Percentiles rank a stretch among this genome's conserved stretches.
Evolutionary conservation across 2,888 invertebrate genomes (phyloP).

Genomic region (Drosophila merina): DNA sequence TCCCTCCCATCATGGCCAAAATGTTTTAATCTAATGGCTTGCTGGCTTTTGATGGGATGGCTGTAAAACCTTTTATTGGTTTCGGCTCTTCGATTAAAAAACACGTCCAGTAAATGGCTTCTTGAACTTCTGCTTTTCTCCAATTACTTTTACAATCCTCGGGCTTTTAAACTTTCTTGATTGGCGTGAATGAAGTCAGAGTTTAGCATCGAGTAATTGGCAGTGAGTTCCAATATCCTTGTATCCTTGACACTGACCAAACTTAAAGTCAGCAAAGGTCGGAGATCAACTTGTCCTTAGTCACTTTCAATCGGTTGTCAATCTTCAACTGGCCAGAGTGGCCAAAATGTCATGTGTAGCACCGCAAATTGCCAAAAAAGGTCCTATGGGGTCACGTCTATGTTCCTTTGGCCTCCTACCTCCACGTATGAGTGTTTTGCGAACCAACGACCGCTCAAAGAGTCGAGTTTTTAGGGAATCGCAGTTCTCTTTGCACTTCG

Average conservation of each 20-base stretch:
- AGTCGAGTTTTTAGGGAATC: constrained; percentile 10
- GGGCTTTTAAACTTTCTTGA: neutral
- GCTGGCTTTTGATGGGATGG: constrained; percentile 19
- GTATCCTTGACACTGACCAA: constrained; percentile 31
- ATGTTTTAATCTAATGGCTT: constrained; percentile 39
- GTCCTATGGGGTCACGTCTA: constrained; percentile 10
- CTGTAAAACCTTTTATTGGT: constrained; percentile 16
- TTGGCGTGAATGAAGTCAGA: neutral
- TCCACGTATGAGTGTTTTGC: constrained; percentile 27
- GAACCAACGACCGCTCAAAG: constrained; percentile 8
- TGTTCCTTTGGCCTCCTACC: neutral
- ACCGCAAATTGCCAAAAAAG: constrained; percentile 40
- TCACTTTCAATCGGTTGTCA: constrained; percentile 33
- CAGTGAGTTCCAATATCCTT: constrained; percentile 24
- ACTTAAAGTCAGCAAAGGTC: constrained; percentile 17
- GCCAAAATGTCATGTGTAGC: constrained; percentile 64
- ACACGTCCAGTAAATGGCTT: neutral
- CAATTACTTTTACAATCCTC: neutral
- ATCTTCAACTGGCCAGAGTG: constrained; percentile 26
- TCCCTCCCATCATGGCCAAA: constrained; percentile 20
- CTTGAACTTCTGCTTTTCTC: neutral
- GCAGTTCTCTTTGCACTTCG: constrained; percentile 39
- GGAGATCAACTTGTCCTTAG: constrained; percentile 4
- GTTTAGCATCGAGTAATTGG: constrained; percentile 12
- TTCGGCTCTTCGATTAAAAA: neutral